A percentile compares a stretch with the other conserved stretches of the same genome.
phyloP scores from a whole-genome alignment of 2,797 vertebrate genomes.

The Eulemur rubriventer region DNA sequence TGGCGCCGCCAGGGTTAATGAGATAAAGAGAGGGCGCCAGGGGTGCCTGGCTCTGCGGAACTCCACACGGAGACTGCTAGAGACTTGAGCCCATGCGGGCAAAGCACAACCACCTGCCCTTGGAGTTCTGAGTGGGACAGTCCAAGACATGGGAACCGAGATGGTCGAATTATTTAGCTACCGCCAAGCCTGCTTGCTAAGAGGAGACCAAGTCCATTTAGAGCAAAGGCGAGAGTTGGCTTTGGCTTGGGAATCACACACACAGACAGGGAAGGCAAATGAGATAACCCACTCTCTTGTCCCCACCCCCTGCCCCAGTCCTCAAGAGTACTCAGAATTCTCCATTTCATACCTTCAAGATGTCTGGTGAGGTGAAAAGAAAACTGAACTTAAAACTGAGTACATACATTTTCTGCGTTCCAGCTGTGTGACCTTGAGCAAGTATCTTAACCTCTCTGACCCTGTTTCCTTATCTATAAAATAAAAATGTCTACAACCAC shows the following conservation, averaged over 20 bases:
- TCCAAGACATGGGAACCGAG: neutral
- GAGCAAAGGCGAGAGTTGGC: neutral
- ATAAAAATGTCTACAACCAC: neutral
- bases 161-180: neutral
- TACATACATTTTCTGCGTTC: neutral
- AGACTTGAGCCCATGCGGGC: rapidly evolving
- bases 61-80: too few relatives aligned
- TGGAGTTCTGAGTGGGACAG: neutral
- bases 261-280: slow-evolving; percentile 18
- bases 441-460: neutral
- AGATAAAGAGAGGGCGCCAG: neutral
- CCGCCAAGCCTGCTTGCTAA: neutral
- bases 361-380: neutral
- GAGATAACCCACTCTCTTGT: neutral
- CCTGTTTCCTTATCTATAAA: neutral
- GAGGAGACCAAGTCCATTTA: neutral
- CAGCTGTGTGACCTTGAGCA: slow-evolving; percentile 39
- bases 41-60: neutral
- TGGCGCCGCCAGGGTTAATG: slow-evolving; percentile 56
- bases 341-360: neutral
- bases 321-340: neutral
- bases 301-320: neutral
- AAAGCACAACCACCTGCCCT: neutral
- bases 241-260: slow-evolving; percentile 23
- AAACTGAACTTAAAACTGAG: neutral